Base-by-base conservation (phyloP, 1,140 invertebrate species). In the Bombus affinis region DNA sequence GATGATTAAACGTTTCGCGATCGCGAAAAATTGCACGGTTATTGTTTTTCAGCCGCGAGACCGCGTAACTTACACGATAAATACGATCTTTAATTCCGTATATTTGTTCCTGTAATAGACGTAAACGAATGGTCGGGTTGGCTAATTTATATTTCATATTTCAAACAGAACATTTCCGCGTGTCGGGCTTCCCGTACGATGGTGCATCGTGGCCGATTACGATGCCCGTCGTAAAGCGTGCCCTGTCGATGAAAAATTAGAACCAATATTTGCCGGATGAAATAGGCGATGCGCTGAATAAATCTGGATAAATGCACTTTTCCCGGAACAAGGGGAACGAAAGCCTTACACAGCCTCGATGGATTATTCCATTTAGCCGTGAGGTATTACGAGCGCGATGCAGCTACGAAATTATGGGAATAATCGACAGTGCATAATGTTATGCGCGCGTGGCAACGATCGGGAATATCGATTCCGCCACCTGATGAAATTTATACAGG, bases 341-440 rank as follows among this genome's bases (percentile, higher is more conserved):
- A 37, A 68, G 35, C 59, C 32, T 70, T 70, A 15, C 22, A 22
- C 59, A 3, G 22, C 8, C 13, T 37, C 42, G n/a, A 75, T 37
- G 78, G 66, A 89, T 89, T 88, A 89, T 88, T 78, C 76, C 78
- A 53, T 71, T 39, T 76, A 65, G 57, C 39, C 59, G 76, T 32
- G 44, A 75, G 83, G 57, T 81, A 83, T 85, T 85, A 81, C 72
- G 25, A 59, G 25, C 70, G 73, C 68, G 72, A 84, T 81, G 78
- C 66, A 57, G 35, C 13, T 73, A 44, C 68, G 78, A 59, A 79
- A 88, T 88, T 79, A 59, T 44, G 75, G 22, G 57, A 84, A 89
- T 88, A 85, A 88, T 88, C 71, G 83, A 4, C 32, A 78, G 47
- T 76, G 76, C 72, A 72, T 81, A 62, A 77, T 47, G 74, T 80